phyloP scores from a whole-genome alignment of 2,888 invertebrate genomes.

The Corythucha ciliata region DNA sequence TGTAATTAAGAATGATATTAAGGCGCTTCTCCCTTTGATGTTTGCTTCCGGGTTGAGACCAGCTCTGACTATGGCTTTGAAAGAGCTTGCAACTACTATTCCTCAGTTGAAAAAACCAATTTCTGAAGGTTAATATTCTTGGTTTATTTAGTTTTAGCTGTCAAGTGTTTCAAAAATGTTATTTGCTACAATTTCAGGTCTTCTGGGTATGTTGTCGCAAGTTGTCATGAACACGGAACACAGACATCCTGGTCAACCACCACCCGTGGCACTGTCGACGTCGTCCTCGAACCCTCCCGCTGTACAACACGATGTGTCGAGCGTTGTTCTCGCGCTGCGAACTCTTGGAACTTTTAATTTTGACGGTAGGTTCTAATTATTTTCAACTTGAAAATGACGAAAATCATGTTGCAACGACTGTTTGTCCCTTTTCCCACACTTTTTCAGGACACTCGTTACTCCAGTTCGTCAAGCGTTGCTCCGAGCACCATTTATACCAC shows the following conservation, averaged over 20 bases:
- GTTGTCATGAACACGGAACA: conserved; percentile 81
- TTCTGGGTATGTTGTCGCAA: conserved; percentile 82
- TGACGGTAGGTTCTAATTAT: conserved; percentile 48
- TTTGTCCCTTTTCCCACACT: neutral
- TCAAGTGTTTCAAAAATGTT: neutral
- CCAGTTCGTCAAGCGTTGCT: conserved; percentile 85
- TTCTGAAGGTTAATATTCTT: conserved; percentile 55
- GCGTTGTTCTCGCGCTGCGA: conserved; percentile 80
- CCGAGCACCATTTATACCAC: conserved; percentile 80
- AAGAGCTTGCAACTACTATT: conserved; percentile 80
- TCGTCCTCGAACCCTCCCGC: conserved; percentile 39
- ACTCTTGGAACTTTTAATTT: conserved; percentile 86
- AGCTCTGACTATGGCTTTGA: conserved; percentile 79
- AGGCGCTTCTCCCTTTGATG: conserved; percentile 82
- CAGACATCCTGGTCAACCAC: conserved; percentile 59
- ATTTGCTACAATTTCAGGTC: conserved; percentile 42
- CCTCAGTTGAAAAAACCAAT: conserved; percentile 81
- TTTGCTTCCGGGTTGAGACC: conserved; percentile 83
- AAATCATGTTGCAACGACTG: neutral
- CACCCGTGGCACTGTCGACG: too few species aligned
- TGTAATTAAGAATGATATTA: conserved; percentile 65
- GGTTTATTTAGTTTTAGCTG: neutral
- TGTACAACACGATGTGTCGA: conserved; percentile 64
- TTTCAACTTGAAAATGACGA: too few species aligned
- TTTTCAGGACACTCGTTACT: conserved; percentile 65